Evolutionary conservation across 2,797 vertebrate genomes (phyloP), one percentile per base, ranked within the genome.

Genomic region (Sarcophilus harrisii): DNA sequence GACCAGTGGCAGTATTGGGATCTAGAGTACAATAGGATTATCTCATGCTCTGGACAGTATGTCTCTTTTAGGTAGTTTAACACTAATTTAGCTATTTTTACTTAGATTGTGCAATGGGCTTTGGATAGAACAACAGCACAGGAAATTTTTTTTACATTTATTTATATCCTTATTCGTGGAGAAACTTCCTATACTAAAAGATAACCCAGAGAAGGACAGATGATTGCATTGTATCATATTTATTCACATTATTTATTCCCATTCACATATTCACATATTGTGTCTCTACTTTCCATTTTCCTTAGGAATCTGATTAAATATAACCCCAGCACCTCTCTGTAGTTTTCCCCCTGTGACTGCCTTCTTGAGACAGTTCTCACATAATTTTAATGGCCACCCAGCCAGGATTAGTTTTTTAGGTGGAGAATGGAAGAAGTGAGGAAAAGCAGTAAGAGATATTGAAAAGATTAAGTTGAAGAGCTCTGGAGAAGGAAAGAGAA

Each of bases 121-220:
- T 66, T 66, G 60, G 60, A 66, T 45, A 55, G 92, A 30, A 30
- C 49, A 91, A 32, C 1, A 4, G 11, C 54, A 91, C 45, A 95
- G 6, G 6, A 60, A 57, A 1, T 55, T 55, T 55, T 93, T 91
- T 91, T 66, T 89, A 66, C 8, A 14, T n/a, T 58, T 59, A 60
- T 49, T 91, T 87, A 91, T 27, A 32, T n/a, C 27, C 13, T 4
- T 24, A 45, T 92, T 91, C 30, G 81, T 96, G 57, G 94, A 93
- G 94, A 95, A 96, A 66, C 91, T 57, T 32, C 62, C 91, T 66
- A 91, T 91, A 52, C 89, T 92, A 66, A 92, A 90, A 95, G 96
- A 89, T 94, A 92, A 93, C 66, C 60, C n/a, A 93, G 92, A 94
- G 60, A 60, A 96, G 1, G 92, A 87, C 94, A 97, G 95, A 95